Evolutionary conservation across 2,888 invertebrate species (phyloP), one percentile per base, ranked within the genome.

Genomic region (Diadromus collaris): DNA sequence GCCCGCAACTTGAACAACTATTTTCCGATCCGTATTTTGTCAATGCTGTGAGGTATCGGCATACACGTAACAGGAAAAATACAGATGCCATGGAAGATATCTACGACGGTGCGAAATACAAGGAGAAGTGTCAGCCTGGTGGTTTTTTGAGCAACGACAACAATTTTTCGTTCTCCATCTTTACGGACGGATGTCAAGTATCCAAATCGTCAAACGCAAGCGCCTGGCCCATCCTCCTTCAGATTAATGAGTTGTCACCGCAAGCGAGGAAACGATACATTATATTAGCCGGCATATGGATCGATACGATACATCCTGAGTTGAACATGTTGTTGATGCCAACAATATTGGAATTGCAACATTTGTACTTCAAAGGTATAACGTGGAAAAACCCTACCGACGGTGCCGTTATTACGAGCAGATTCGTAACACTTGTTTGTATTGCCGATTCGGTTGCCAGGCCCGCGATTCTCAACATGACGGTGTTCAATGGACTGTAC

Each of bases 201-300:
- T 48, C 75, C 0, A 72, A 76, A 10, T 80, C 80, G 9, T 71
- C 78, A 16, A 64, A 61, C 6, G 32, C 61, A 19, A 78, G 69
- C 19, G 78, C 76, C 24, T 60, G 75, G 63, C 80, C 80, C 0
- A 69, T 80, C 2, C 32, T 76, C 2, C 38, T 80, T 27, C 10
- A 63, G 27, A 38, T 80, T 3, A 75, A 77, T 41, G 80, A 77
- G 51, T 46, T 80, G 27, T 61, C 75, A n/a, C 77, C 80, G 21
- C 77, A 77, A n/a, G 74, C 77, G 13, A 32, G 80, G 24, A 80
- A 80, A 58, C 60, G 41, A 41, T 19, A 78, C 60, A 71, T 58
- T 5, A 38, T 80, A 32, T 21, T 80, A 16, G 78, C 71, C 19
- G 78, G 75, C n/a, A 58, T 80, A 27, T 80, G 80, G 80, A 72